These are phyloP conservation scores for Euphonia xanthogaster DNA, from an alignment of 2,797 vertebrate species.

Conservation along the genomic window DNA sequence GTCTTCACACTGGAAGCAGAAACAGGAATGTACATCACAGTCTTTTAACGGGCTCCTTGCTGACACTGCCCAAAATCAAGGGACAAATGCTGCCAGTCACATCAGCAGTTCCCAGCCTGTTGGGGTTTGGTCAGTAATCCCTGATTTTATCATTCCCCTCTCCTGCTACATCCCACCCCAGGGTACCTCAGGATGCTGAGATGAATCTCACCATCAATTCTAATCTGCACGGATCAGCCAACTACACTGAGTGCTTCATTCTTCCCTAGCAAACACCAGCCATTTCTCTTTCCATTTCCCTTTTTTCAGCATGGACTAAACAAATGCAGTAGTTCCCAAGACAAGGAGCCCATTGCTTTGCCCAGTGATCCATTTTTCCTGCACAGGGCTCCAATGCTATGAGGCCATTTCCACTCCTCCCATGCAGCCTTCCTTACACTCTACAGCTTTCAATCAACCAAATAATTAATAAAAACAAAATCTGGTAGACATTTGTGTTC, in stretches of 20 bases:
- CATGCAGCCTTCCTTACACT: background rate
- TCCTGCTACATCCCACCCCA: background rate
- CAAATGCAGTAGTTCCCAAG: background rate
- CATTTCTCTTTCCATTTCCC: background rate
- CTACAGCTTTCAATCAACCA: background rate
- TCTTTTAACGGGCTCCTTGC: background rate
- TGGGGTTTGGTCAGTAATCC: background rate
- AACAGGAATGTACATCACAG: background rate
- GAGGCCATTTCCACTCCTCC: background rate
- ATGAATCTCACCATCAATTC: background rate
- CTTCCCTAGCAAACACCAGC: background rate
- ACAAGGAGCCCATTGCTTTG: background rate
- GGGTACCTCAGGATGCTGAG: background rate
- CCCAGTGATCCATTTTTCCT: background rate
- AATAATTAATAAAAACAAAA: background rate
- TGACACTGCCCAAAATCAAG: background rate
- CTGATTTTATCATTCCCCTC: background rate
- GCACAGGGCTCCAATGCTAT: accelerated
- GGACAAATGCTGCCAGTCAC: background rate
- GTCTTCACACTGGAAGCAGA: background rate
- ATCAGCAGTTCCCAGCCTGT: background rate
- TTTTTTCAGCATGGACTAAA: background rate
- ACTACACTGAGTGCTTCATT: background rate
- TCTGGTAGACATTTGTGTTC: background rate
- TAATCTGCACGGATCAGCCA: background rate